Percentiles rank a stretch among this genome's conserved stretches.
phyloP scores from a whole-genome alignment of 2,888 invertebrate species.

The Caenorhabditis angaria region DNA sequence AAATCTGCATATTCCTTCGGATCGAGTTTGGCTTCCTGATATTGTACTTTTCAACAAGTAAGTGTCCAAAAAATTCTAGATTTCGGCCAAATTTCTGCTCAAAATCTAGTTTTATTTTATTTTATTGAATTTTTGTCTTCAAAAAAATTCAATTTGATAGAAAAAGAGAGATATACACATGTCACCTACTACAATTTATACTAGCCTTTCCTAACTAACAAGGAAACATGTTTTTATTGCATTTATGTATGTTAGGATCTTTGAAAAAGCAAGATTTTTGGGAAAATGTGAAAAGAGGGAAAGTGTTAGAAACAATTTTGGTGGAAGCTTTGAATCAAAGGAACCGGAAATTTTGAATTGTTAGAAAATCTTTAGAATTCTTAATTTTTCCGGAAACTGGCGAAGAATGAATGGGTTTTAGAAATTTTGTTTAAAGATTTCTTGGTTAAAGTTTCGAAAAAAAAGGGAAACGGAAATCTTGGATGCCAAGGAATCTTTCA shows the following conservation, averaged over 20 bases:
- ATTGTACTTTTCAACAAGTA: slow-evolving; percentile 74
- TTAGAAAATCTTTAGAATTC: too few relatives aligned
- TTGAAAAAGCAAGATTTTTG: not conserved
- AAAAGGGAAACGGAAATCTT: too few relatives aligned
- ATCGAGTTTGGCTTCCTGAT: slow-evolving; percentile 75
- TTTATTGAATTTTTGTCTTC: too few relatives aligned
- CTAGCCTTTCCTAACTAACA: not conserved
- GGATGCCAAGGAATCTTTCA: too few relatives aligned
- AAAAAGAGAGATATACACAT: slow-evolving; percentile 1
- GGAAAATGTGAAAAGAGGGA: not conserved
- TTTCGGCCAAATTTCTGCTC: too few relatives aligned
- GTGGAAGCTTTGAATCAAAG: too few relatives aligned
- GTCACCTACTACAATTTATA: not conserved
- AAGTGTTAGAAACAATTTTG: not conserved
- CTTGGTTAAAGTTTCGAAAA: too few relatives aligned
- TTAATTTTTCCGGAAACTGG: too few relatives aligned
- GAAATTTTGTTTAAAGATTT: too few relatives aligned
- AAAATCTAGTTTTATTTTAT: not conserved
- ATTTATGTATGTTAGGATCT: not conserved
- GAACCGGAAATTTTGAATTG: too few relatives aligned
- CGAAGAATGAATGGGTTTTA: too few relatives aligned
- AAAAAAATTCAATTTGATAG: not conserved
- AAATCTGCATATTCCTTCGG: slow-evolving; percentile 61
- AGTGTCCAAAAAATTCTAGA: too few relatives aligned
- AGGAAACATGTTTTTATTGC: slow-evolving; percentile 2